Evolutionary conservation across 2,113 vertebrate genomes (phyloP), one percentile per base, ranked within the genome.

Genomic region (Phyllopteryx taeniolatus): DNA sequence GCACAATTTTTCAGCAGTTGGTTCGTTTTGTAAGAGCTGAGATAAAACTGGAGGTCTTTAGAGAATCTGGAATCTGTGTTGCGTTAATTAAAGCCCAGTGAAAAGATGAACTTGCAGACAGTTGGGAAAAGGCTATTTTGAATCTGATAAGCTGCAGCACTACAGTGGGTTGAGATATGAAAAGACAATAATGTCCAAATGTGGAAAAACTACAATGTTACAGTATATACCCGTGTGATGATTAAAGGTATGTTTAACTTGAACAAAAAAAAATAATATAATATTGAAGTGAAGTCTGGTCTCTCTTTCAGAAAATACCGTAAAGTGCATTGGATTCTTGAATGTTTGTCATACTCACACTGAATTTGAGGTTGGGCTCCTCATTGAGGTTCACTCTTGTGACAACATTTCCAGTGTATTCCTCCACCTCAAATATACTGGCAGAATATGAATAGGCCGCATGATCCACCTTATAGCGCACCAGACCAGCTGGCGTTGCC

Each of bases 371-470:
- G 78, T 95, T 97, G 27, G 98, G 98, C 71, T 98, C 94, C 79
- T 99, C 96, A 0, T 99, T 99, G 47, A 99, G 94, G 87, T 99
- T 99, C 4, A 99, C 97, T 49, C 93, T 90, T 17, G 96, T 98
- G 27, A 98, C 70, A 0, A 99, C 93, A 11, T 86, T 89, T n/a
- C 98, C 97, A 0, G 95, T 94, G 63, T 87, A 80, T 65, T 96
- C 94, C 0, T 97, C 95, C 43, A 99, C 94, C 0, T 94, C 95
- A 82, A 99, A 99, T 76, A 99, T 96, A 83, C 94, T 97, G 79
- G 94, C 94, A 5, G 96, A 96, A 75, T 98, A 98, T 35, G 94
- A 93, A 73, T 92, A 94, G 22, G 92, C 92, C 2, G 90, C 86
- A 27, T 93, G 90, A 9, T 98, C 94, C 53, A 98, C 93, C 86